Percentiles rank a stretch among this genome's conserved stretches.
Conservation (phyloP, 2,888 invertebrate genomes). For the Apamea sordens region DNA sequence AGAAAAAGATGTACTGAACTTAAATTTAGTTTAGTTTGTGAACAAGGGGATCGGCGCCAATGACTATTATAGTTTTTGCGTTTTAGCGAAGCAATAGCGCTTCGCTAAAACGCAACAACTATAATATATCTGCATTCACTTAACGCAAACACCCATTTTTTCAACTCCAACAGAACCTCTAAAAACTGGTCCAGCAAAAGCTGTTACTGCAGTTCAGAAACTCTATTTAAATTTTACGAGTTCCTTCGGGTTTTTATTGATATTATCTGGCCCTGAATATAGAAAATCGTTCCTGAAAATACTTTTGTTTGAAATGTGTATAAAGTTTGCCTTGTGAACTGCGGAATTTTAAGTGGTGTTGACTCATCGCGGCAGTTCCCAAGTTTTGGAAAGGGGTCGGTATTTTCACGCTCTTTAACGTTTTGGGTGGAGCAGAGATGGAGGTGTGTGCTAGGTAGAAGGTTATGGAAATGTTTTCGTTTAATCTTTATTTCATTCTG, state of each 20-base stretch:
- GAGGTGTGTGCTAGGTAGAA: background rate
- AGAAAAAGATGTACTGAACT: too few relatives aligned
- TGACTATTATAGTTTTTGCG: too few relatives aligned
- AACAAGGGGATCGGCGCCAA: too few relatives aligned
- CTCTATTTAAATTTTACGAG: slow-evolving; percentile 72
- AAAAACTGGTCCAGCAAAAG: slow-evolving; percentile 38
- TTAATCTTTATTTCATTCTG: background rate
- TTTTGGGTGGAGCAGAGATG: slow-evolving; percentile 3
- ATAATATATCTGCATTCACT: background rate
- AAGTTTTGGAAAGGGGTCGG: slow-evolving; percentile 22
- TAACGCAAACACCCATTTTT: background rate
- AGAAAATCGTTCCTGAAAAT: slow-evolving; percentile 53
- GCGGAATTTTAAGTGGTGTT: slow-evolving; percentile 61
- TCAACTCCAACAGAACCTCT: slow-evolving; percentile 9
- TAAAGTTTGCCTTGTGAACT: slow-evolving; percentile 49
- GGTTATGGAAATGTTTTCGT: background rate
- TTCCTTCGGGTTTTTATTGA: slow-evolving; percentile 71
- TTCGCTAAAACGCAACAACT: too few relatives aligned
- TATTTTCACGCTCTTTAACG: slow-evolving; percentile 36
- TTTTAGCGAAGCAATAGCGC: too few relatives aligned
- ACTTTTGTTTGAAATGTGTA: slow-evolving; percentile 59
- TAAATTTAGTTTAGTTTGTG: too few relatives aligned
- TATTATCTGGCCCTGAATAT: slow-evolving; percentile 69
- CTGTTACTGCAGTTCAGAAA: slow-evolving; percentile 69
- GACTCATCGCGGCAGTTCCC: slow-evolving; percentile 45